A percentile compares a stretch with the other conserved stretches of the same genome.
Conservation (phyloP, 2,797 vertebrate genomes). For the Argya squamiceps region DNA sequence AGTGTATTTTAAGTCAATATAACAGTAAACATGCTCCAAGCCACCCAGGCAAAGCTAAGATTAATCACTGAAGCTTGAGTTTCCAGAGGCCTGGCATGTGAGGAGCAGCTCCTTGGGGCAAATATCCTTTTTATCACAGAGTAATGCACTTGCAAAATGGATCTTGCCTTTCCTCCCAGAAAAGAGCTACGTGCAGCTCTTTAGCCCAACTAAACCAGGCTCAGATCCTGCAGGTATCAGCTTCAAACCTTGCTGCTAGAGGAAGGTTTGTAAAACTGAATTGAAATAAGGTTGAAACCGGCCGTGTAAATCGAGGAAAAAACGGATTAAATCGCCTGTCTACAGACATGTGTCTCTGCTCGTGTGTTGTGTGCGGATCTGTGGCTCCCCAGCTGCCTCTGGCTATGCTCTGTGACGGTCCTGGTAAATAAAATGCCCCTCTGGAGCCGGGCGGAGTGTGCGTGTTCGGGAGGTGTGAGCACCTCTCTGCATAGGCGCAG, state of each 20-base stretch:
- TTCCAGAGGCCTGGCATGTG: background rate
- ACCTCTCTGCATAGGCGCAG: conserved; percentile 11
- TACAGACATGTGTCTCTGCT: background rate
- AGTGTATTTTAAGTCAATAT: background rate
- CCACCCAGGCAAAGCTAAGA: background rate
- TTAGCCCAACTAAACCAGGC: background rate
- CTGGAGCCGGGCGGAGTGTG: background rate
- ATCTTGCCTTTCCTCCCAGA: background rate
- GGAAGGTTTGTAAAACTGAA: background rate
- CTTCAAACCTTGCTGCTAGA: background rate
- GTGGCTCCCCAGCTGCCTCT: background rate
- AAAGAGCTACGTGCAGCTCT: background rate
- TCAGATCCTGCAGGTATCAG: background rate
- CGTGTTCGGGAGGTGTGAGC: background rate
- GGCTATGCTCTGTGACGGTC: background rate
- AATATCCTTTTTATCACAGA: background rate
- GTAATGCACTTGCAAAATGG: background rate
- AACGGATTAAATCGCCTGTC: background rate
- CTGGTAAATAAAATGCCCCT: background rate
- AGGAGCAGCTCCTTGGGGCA: background rate
- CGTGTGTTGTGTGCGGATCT: background rate
- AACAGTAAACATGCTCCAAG: background rate
- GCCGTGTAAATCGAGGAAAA: background rate
- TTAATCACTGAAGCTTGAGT: background rate
- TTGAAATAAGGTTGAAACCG: background rate